Base-by-base conservation (phyloP, 2,797 vertebrate genomes). In the Eidolon dupreanum region DNA sequence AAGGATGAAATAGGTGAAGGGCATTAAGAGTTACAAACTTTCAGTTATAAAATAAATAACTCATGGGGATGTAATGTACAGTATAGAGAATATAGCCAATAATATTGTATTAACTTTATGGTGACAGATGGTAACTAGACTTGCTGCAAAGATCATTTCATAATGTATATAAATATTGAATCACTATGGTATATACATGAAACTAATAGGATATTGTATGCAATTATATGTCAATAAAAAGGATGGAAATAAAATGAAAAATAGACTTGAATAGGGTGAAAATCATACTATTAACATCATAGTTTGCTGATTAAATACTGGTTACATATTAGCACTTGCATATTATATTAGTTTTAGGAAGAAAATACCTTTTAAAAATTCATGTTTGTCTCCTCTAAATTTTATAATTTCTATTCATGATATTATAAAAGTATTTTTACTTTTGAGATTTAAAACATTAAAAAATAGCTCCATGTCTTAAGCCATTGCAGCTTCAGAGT, bases 291-390 rank as follows among this genome's bases (percentile, higher is more conserved):
- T 75, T 92, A 95, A 33, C 24, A 26, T 85, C 49, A 66, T 0
- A 46, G 31, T 68, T 95, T 89, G 70, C n/a, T 57, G 26, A 65
- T 74, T 86, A 83, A 89, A 68, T 90, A 22, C 1, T 87, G 46
- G 22, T 84, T 83, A 74, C 36, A 65, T 55, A 36, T 61, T 92
- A 61, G 9, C 49, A 68, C 81, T 66, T 93, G 26, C 26, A 10
- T 71, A 36, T 74, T 73, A 22, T 55, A 46, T 57, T 74, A 70
- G 11, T 17, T 63, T 79, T 63, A 85, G 17, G 59, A 95, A 70
- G 46, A 79, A 87, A 94, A 94, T 38, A 28, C 11, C 16, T 82
- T 79, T 68, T 66, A 94, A 84, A 12, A 93, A 77, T 77, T 86
- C n/a, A n/a, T 57, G 33, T 49, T 15, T 84, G 19, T 73, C 53